A percentile compares a stretch with the other conserved stretches of the same genome.
Evolutionary conservation across 2,888 invertebrate species (phyloP).

Genomic region (Onchidella celtica): DNA sequence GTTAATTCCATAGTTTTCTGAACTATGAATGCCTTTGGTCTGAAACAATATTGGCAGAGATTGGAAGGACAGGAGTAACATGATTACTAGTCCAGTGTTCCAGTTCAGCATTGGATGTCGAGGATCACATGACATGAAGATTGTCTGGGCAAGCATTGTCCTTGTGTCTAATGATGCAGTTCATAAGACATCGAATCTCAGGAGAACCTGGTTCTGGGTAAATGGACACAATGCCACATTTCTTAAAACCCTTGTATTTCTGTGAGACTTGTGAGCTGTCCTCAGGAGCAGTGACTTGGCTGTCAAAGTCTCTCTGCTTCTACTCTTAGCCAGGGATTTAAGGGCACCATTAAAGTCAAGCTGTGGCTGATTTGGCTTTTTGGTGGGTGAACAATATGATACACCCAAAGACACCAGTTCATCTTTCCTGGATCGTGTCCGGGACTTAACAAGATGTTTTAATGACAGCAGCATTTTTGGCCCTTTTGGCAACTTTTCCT

Average conservation of each 20-base stretch:
- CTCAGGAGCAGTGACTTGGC: neutral
- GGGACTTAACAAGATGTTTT: neutral
- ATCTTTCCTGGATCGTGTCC: neutral
- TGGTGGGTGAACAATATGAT: neutral
- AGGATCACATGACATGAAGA: too few relatives aligned
- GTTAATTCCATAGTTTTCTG: too few relatives aligned
- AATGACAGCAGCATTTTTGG: neutral
- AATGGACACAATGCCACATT: neutral
- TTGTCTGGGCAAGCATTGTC: too few relatives aligned
- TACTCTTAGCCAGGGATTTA: neutral
- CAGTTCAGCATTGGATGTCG: too few relatives aligned
- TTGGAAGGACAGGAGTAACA: neutral
- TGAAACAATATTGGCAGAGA: too few relatives aligned
- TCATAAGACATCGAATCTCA: too few relatives aligned
- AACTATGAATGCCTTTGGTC: too few relatives aligned
- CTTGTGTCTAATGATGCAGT: too few relatives aligned
- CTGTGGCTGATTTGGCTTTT: neutral
- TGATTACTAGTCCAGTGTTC: neutral
- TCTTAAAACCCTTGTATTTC: neutral
- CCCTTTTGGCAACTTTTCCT: neutral
- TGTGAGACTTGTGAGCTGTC: neutral
- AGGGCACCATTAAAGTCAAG: neutral
- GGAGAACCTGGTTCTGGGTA: too few relatives aligned
- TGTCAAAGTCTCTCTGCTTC: neutral
- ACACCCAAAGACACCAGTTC: neutral